Evolutionary conservation across 2,113 vertebrate species (phyloP).

Genomic region (Charadrius vociferus): DNA sequence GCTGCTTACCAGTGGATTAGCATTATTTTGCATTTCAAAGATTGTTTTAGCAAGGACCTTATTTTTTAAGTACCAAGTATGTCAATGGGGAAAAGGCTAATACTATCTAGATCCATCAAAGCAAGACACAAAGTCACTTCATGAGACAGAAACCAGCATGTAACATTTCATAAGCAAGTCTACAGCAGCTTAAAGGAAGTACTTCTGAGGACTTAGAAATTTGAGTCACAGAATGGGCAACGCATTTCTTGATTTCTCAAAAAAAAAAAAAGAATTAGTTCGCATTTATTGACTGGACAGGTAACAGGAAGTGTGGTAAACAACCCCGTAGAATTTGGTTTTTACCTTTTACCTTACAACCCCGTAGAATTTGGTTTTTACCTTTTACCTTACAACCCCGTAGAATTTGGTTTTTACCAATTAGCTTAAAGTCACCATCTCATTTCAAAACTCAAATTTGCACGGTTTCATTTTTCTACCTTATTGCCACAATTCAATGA

Average conservation of each 20-base stretch:
- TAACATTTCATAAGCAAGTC: neutral
- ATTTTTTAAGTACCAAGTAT: neutral
- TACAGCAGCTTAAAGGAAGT: neutral
- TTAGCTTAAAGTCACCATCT: neutral
- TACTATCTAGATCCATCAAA: neutral
- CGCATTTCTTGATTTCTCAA: neutral
- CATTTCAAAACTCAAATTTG: neutral
- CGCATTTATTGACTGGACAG: neutral
- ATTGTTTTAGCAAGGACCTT: neutral
- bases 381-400: neutral
- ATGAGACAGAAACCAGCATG: neutral
- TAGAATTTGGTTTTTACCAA: neutral
- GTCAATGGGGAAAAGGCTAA: neutral
- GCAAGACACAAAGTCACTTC: neutral
- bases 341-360: neutral
- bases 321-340: neutral
- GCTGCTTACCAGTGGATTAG: neutral
- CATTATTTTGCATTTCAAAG: neutral
- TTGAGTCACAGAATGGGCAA: neutral
- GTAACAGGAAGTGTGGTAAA: neutral
- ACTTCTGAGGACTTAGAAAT: neutral
- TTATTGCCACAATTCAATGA: neutral
- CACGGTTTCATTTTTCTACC: neutral
- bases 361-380: neutral
- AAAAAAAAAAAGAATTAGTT: neutral